Conservation (phyloP, 2,888 invertebrate species). For the Eristalis tenax region DNA sequence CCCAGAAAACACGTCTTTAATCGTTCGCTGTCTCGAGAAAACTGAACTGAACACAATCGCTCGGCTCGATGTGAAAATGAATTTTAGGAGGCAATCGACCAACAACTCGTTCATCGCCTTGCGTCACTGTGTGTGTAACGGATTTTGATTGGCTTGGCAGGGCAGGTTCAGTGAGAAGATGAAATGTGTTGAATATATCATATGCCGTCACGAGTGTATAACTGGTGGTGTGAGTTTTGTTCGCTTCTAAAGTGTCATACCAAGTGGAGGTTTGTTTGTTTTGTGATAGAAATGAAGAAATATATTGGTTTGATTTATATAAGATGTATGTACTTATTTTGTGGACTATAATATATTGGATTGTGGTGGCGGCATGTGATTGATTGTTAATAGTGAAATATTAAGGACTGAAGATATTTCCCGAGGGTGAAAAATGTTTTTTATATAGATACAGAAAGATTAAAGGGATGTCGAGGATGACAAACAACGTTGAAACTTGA, state of each 20-base stretch:
- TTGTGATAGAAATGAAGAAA: not conserved
- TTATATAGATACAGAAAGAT: too few species aligned
- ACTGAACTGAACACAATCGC: constrained; percentile 67
- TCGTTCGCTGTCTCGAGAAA: constrained; percentile 75
- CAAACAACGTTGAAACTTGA: too few species aligned
- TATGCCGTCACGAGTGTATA: constrained; percentile 2
- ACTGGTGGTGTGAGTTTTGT: constrained; percentile 25
- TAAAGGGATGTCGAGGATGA: too few species aligned
- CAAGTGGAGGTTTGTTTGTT: not conserved
- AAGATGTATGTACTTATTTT: not conserved
- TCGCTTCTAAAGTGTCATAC: not conserved
- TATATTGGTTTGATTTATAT: not conserved
- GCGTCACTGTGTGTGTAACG: constrained; percentile 8
- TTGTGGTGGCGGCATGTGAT: not conserved
- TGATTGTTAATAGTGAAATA: too few species aligned
- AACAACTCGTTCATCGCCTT: constrained; percentile 29
- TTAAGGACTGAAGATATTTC: too few species aligned
- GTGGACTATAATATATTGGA: not conserved
- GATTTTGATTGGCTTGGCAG: constrained; percentile 7
- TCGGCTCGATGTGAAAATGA: constrained; percentile 34
- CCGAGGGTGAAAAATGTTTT: too few species aligned
- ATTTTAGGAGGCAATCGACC: constrained; percentile 26
- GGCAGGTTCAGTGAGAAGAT: constrained; percentile 3
- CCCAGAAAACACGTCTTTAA: constrained; percentile 69
- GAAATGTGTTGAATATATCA: constrained; percentile 12